Percentiles rank a stretch among this genome's conserved stretches.
These are phyloP conservation scores for Peromyscus aztecus DNA, from an alignment of 2,797 vertebrate genomes.

Conservation along the genomic window DNA sequence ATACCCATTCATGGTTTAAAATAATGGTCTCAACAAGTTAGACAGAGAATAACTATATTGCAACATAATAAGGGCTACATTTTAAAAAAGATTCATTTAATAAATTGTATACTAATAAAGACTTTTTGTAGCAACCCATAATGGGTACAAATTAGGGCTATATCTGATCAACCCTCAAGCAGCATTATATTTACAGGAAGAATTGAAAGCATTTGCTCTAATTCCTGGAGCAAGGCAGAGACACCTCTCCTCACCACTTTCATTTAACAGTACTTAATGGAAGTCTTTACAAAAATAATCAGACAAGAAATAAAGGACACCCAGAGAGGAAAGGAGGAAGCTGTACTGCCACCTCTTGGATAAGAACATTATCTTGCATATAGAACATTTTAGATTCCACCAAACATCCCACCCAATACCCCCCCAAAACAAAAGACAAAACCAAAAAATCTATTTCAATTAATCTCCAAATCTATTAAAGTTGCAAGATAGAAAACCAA, in stretches of 20 bases:
- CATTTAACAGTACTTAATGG: background rate
- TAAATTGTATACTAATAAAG: too few species aligned
- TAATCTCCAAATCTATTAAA: background rate
- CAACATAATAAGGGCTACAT: background rate
- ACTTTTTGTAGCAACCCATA: too few species aligned
- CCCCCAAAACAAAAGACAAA: too few species aligned
- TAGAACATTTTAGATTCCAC: background rate
- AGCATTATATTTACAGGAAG: background rate
- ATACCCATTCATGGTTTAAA: background rate
- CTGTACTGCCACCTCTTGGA: background rate
- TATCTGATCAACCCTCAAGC: background rate
- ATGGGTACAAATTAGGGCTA: background rate
- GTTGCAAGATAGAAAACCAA: background rate
- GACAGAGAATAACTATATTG: background rate
- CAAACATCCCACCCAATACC: background rate
- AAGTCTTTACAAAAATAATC: background rate
- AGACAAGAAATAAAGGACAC: background rate
- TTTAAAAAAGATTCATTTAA: too few species aligned
- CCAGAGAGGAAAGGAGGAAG: background rate
- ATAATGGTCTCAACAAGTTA: background rate
- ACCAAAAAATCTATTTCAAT: background rate
- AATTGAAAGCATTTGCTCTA: background rate
- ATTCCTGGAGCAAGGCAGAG: background rate
- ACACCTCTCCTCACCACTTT: background rate
- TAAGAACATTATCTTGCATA: background rate